A percentile compares a stretch with the other conserved stretches of the same genome.
These are phyloP conservation scores for Drosophila melanosoma DNA, from an alignment of 2,888 invertebrate genomes.

Conservation along the genomic window DNA sequence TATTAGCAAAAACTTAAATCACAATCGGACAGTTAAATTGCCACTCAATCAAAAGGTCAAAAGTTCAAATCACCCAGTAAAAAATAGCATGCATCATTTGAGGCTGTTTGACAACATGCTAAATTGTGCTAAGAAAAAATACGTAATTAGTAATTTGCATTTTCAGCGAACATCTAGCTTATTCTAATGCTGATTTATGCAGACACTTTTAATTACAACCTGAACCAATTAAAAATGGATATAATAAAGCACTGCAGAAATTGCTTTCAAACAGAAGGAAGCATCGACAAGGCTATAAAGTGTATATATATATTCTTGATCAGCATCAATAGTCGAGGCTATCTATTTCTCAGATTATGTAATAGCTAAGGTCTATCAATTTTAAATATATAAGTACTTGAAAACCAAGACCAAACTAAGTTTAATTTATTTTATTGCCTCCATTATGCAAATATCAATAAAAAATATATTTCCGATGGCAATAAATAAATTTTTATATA, in stretches of 20 bases:
- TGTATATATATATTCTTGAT: too few species aligned
- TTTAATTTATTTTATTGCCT: neutral
- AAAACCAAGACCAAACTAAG: neutral
- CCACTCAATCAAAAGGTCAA: constrained; percentile 1
- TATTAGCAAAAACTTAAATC: neutral
- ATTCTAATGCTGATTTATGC: constrained; percentile 1
- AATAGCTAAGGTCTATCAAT: too few species aligned
- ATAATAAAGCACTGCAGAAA: neutral
- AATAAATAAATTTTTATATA: neutral
- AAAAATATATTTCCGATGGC: neutral
- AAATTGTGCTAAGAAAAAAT: neutral
- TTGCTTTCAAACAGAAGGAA: neutral
- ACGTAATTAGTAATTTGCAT: neutral
- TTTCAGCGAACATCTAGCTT: too few species aligned
- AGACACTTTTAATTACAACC: neutral
- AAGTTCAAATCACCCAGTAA: constrained; percentile 1
- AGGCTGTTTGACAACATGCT: constrained; percentile 2
- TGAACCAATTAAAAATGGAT: neutral
- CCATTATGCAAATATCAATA: neutral
- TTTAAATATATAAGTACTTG: neutral
- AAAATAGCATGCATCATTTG: neutral
- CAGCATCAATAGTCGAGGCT: neutral
- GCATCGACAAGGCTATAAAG: neutral
- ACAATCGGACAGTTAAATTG: constrained; percentile 3
- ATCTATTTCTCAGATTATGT: neutral